phyloP scores from a whole-genome alignment of 2,888 invertebrate species.

The Choreutis nemorana region DNA sequence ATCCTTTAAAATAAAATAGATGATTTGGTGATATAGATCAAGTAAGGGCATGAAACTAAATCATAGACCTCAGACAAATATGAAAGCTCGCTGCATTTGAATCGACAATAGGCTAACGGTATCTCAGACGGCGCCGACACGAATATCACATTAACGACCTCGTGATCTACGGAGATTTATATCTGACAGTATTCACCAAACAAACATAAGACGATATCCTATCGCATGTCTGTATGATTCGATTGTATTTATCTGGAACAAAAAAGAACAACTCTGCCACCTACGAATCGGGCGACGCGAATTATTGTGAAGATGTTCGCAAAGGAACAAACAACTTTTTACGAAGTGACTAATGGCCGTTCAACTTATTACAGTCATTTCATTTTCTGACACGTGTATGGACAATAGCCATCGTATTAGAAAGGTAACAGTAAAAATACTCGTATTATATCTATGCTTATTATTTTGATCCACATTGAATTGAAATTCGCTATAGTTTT shows the following conservation, averaged over 20 bases:
- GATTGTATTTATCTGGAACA: slow-evolving; percentile 1
- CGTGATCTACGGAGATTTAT: slow-evolving; percentile 61
- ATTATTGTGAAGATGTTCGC: too few species aligned
- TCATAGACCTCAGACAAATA: slow-evolving; percentile 49
- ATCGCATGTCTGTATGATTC: slow-evolving; percentile 1
- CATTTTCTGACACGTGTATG: too few species aligned
- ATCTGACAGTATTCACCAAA: slow-evolving; percentile 39
- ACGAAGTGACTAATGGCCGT: slow-evolving; percentile 13
- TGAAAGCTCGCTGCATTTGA: slow-evolving; percentile 49
- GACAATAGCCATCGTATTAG: too few species aligned
- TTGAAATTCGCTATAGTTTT: too few species aligned
- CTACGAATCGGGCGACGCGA: too few species aligned
- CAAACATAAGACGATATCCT: slow-evolving; percentile 15
- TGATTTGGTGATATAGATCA: too few species aligned
- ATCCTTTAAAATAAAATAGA: too few species aligned
- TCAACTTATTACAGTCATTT: slow-evolving; percentile 11
- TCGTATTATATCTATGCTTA: too few species aligned
- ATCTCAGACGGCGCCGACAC: slow-evolving; percentile 53
- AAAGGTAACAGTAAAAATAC: too few species aligned
- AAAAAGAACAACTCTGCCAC: neutral
- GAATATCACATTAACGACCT: slow-evolving; percentile 62
- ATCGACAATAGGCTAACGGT: slow-evolving; percentile 61
- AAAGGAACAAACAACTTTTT: slow-evolving; percentile 27
- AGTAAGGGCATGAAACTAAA: slow-evolving; percentile 29
- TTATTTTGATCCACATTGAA: too few species aligned